phyloP scores from a whole-genome alignment of 2,113 vertebrate species.

The Corythaixoides concolor region DNA sequence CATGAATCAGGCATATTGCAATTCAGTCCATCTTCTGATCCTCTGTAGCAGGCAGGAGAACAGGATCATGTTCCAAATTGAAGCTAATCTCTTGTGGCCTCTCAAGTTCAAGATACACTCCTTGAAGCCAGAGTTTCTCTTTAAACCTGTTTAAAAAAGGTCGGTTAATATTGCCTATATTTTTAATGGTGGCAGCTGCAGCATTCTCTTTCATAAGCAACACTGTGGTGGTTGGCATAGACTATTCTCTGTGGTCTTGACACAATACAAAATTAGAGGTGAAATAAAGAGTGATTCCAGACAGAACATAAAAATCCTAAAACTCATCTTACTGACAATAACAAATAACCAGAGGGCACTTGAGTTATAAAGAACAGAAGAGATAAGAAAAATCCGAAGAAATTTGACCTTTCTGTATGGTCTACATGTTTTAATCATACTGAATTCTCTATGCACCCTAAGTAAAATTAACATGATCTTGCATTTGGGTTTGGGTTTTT shows the following conservation, averaged over 20 bases:
- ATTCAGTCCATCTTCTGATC: neutral
- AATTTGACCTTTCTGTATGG: neutral
- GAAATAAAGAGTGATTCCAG: neutral
- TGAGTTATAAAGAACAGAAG: neutral
- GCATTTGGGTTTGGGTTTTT: too few relatives aligned
- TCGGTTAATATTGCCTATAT: neutral
- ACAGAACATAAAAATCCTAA: neutral
- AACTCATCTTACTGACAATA: neutral
- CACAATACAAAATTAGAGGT: neutral
- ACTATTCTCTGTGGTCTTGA: neutral
- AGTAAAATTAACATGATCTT: neutral
- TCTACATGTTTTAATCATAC: neutral
- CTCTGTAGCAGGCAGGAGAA: neutral
- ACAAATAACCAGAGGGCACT: neutral
- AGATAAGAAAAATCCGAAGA: neutral
- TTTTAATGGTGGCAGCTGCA: neutral
- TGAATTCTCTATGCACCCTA: neutral
- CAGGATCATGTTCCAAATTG: neutral
- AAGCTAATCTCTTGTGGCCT: neutral
- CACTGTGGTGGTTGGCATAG: neutral
- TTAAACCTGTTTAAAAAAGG: conserved; percentile 4
- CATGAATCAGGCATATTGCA: neutral
- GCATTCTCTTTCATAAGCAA: neutral
- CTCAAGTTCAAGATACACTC: neutral
- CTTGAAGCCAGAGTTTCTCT: conserved; percentile 28